These are phyloP conservation scores for Drosophila affinis DNA, from an alignment of 2,888 invertebrate species.

Conservation along the genomic window DNA sequence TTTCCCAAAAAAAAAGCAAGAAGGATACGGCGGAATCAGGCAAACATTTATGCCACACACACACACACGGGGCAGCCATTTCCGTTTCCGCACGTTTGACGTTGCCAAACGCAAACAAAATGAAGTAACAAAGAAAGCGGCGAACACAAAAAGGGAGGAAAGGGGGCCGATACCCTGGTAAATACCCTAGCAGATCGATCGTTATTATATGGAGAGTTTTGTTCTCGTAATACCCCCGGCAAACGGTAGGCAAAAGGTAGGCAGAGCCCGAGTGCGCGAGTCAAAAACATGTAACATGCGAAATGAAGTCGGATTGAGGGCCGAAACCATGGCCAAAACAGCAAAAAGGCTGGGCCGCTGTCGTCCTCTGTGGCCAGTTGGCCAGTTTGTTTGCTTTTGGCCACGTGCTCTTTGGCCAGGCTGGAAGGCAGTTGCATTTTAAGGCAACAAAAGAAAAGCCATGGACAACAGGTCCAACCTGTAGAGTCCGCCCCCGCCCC, in stretches of 20 bases:
- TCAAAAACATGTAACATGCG: slow-evolving; percentile 46
- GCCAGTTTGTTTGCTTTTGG: slow-evolving; percentile 20
- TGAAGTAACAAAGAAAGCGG: slow-evolving; percentile 15
- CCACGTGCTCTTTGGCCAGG: slow-evolving; percentile 22
- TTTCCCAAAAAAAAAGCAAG: slow-evolving; percentile 38
- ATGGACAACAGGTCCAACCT: slow-evolving; percentile 43
- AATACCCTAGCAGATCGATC: background rate
- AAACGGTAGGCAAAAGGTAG: background rate
- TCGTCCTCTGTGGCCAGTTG: background rate
- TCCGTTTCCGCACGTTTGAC: slow-evolving; percentile 79
- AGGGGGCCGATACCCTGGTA: background rate
- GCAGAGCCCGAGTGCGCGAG: slow-evolving; percentile 12
- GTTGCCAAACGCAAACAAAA: slow-evolving; percentile 59
- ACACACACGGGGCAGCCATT: slow-evolving; percentile 62
- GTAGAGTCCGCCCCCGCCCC: slow-evolving; percentile 20
- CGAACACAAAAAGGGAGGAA: slow-evolving; percentile 23
- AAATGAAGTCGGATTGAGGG: slow-evolving; percentile 60
- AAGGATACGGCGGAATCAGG: slow-evolving; percentile 32
- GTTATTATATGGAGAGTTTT: background rate
- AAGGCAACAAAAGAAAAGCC: slow-evolving; percentile 17
- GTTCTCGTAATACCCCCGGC: background rate
- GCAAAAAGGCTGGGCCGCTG: slow-evolving; percentile 53
- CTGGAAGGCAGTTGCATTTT: slow-evolving; percentile 33
- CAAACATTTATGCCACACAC: slow-evolving; percentile 54
- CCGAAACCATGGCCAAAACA: slow-evolving; percentile 37